Conservation (phyloP, 2,888 invertebrate species). For the Ennomos fuscantarius region DNA sequence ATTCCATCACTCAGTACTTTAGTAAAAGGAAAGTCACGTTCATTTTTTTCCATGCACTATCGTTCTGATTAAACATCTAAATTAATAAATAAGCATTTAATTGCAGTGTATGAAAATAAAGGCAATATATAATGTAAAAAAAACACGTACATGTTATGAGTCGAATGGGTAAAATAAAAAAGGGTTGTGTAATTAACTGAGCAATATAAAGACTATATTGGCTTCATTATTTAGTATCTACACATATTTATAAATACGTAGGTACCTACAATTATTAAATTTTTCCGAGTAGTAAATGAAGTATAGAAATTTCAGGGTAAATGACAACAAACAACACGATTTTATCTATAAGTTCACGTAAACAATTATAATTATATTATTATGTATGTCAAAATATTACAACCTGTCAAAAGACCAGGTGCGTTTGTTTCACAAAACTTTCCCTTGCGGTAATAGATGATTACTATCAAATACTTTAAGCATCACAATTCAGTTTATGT, state of each 20-base stretch:
- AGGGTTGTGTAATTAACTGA: slow-evolving; percentile 82
- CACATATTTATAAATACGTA: slow-evolving; percentile 12
- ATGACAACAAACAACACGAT: slow-evolving; percentile 8
- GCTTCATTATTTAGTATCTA: slow-evolving; percentile 21
- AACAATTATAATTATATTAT: slow-evolving; percentile 2
- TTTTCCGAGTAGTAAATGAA: slow-evolving; percentile 17
- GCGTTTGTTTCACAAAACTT: too few species aligned
- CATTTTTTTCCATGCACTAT: slow-evolving; percentile 7
- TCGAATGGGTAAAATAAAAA: slow-evolving; percentile 68
- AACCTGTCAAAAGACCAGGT: too few species aligned
- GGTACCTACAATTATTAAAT: slow-evolving; percentile 8
- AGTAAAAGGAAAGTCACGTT: neutral
- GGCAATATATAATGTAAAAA: slow-evolving; percentile 8
- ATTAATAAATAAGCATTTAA: slow-evolving; percentile 8
- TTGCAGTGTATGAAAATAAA: slow-evolving; percentile 10
- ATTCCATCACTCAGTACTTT: neutral
- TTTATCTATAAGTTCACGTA: slow-evolving; percentile 11
- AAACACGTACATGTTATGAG: slow-evolving; percentile 20
- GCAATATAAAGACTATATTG: slow-evolving; percentile 66
- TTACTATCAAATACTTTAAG: too few species aligned
- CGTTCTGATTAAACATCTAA: slow-evolving; percentile 5
- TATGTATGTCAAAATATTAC: too few species aligned
- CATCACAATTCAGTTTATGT: too few species aligned
- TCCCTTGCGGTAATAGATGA: too few species aligned
- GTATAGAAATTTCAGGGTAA: slow-evolving; percentile 36